Base-by-base conservation (phyloP, 2,888 invertebrate species). In the Diploptera punctata region DNA sequence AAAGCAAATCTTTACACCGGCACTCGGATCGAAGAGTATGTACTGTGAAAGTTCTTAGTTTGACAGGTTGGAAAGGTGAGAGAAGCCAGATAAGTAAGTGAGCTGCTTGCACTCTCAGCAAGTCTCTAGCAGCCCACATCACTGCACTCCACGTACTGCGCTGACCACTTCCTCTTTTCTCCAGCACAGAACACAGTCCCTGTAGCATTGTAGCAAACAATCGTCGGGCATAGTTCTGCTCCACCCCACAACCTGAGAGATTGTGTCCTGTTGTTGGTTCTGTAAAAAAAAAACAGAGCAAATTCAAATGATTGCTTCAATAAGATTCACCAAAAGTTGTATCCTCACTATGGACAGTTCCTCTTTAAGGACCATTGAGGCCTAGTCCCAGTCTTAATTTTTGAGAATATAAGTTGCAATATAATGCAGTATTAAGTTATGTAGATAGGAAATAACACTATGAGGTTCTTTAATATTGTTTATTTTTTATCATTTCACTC, bases 121-220 rank as follows among this genome's bases (percentile, higher is more conserved):
- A 78, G 0, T 83, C 81, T 52, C 80, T 79, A 1, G 80, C 79
- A 1, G 81, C 80, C 83, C 83, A 83, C 49, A 73, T 26, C 24
- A 73, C 71, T 26, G 67, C 29, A 26, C 57, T 47, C 73, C 74
- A 72, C 5, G 52, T 31, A 16, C 68, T 69, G n/a, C 74, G 70
- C 24, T 61, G 70, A n/a, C 57, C 65, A 21, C 80, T 79, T 65
- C 78, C 79, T 61, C 79, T 81, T 31, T 79, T 80, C 65, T 82
- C 81, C 1, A 81, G 43, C 0, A 82, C 80, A 16, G 77, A 75
- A 19, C 80, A 80, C 72, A 83, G 57, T 77, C 87, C 86, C 26
- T 84, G 82, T 38, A 88, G 78, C 7, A 89, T 79, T 52, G 85
- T 84, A 43, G 83, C 79, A 70, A 89, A 85, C 75, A 89, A 80